Conservation (phyloP, 2,113 vertebrate species). For the Gnathonemus longibarbis region DNA sequence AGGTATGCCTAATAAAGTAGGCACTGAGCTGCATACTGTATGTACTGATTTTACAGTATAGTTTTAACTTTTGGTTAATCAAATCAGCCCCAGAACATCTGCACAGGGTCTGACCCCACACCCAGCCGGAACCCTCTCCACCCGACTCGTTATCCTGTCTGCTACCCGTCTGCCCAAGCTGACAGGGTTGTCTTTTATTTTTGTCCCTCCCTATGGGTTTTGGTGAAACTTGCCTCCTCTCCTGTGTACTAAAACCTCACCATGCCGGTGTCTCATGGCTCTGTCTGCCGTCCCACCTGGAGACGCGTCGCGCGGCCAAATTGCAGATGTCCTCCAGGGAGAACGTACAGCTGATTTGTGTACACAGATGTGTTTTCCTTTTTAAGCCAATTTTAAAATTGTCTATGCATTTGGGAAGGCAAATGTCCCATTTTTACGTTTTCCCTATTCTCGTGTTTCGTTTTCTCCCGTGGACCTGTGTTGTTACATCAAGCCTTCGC, state of each 20-base stretch:
- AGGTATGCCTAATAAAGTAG: neutral
- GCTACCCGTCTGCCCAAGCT: neutral
- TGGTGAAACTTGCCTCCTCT: neutral
- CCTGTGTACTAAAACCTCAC: neutral
- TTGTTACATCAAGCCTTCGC: neutral
- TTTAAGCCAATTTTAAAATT: neutral
- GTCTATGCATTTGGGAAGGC: neutral
- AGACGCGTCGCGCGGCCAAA: neutral
- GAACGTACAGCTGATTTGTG: neutral
- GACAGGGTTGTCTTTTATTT: neutral
- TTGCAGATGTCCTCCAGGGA: neutral
- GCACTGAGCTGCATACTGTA: neutral
- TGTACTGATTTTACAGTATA: neutral
- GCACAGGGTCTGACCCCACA: neutral
- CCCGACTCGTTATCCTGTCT: neutral
- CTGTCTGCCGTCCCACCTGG: neutral
- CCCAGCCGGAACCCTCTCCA: neutral
- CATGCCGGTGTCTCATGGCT: neutral
- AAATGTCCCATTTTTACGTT: neutral
- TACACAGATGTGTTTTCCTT: neutral
- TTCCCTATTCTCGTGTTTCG: neutral
- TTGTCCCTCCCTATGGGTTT: neutral
- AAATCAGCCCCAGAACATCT: neutral
- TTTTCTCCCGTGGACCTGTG: neutral
- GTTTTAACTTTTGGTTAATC: neutral